Conservation (phyloP, 2,113 vertebrate species). For the Macquaria ambigua region DNA sequence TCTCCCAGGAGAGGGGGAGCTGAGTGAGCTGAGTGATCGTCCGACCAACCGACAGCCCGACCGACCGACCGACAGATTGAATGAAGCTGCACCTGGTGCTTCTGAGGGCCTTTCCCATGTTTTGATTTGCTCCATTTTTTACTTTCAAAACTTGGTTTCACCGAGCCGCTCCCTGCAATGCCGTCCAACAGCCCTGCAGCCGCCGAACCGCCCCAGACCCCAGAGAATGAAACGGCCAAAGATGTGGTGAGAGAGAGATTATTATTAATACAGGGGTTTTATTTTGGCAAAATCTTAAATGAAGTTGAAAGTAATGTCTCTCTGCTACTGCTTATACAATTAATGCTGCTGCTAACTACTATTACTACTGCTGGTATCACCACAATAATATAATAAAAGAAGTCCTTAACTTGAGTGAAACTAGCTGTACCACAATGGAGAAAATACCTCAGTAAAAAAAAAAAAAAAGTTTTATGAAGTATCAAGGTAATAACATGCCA, state of each 20-base stretch:
- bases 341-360: not conserved
- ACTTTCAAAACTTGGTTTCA: constrained; percentile 57
- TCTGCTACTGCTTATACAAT: not conserved
- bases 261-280: not conserved
- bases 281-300: not conserved
- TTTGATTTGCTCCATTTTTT: constrained; percentile 69
- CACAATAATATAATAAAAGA: not conserved
- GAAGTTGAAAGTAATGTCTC: not conserved
- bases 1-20: constrained; percentile 61
- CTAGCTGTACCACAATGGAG: not conserved
- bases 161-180: constrained; percentile 67
- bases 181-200: constrained; percentile 80
- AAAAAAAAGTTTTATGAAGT: not conserved
- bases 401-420: not conserved
- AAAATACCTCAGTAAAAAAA: not conserved
- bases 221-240: constrained; percentile 69
- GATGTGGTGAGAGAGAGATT: constrained; percentile 69
- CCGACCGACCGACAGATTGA: constrained; percentile 49
- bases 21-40: constrained; percentile 34
- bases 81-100: constrained; percentile 77
- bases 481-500: not conserved
- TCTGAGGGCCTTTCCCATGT: constrained; percentile 66
- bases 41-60: constrained; percentile 3
- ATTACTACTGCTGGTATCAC: not conserved
- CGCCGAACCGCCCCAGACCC: constrained; percentile 67